Evolutionary conservation across 1,140 invertebrate species (phyloP).

Genomic region (Hormaphis cornu): DNA sequence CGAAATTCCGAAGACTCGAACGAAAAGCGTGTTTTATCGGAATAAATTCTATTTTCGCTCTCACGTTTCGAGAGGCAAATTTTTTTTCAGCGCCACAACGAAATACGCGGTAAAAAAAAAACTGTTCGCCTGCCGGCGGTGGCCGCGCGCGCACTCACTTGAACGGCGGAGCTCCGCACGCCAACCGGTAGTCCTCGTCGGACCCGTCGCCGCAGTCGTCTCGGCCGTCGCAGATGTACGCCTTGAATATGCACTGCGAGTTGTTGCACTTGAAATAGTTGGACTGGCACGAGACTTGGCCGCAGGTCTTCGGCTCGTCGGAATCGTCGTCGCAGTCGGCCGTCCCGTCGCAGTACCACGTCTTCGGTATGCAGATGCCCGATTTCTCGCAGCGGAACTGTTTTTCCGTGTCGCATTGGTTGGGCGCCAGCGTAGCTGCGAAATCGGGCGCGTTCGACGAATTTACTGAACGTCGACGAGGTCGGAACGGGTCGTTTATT

Average conservation of each 20-base stretch:
- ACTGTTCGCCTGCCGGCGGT: too few species aligned
- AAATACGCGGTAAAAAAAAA: too few species aligned
- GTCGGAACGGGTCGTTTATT: not conserved
- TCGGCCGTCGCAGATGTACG: slow-evolving; percentile 90
- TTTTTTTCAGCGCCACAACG: too few species aligned
- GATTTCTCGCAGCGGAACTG: slow-evolving; percentile 80
- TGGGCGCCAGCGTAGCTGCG: slow-evolving; percentile 60
- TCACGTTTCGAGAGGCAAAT: too few species aligned
- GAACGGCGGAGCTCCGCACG: slow-evolving; percentile 61
- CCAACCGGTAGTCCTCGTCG: slow-evolving; percentile 74
- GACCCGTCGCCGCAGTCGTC: slow-evolving; percentile 92
- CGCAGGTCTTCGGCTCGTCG: slow-evolving; percentile 79
- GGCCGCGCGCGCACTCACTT: too few species aligned
- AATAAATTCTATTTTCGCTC: too few species aligned
- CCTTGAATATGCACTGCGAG: slow-evolving; percentile 80
- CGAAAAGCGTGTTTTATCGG: too few species aligned
- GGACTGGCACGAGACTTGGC: slow-evolving; percentile 59
- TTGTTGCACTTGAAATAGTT: slow-evolving; percentile 82
- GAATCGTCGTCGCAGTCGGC: slow-evolving; percentile 85
- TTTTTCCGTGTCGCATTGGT: slow-evolving; percentile 78
- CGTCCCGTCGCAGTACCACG: slow-evolving; percentile 90
- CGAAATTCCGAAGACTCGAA: too few species aligned
- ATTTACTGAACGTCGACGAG: not conserved
- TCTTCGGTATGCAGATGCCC: slow-evolving; percentile 82
- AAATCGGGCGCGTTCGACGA: too few species aligned